Percentiles rank a stretch among this genome's conserved stretches.
Evolutionary conservation across 2,113 vertebrate species (phyloP).

Genomic region (Coreoperca whiteheadi): DNA sequence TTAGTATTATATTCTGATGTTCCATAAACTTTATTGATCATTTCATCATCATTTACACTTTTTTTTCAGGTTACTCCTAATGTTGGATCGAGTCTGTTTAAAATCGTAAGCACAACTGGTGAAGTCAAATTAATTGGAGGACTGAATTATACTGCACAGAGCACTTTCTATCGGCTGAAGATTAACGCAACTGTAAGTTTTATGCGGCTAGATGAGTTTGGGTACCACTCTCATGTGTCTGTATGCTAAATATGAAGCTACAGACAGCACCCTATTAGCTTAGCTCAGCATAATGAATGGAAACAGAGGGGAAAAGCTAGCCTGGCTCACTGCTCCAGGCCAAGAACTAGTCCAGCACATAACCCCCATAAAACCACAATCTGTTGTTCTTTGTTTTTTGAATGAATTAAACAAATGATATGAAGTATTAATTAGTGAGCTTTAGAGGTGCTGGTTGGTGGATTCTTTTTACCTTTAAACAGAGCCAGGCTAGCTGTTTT

Average conservation of each 20-base stretch:
- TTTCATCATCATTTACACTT: background rate
- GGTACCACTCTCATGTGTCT: too few relatives aligned
- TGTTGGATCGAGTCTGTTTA: slow-evolving; percentile 69
- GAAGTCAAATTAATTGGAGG: slow-evolving; percentile 70
- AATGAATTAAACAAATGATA: background rate
- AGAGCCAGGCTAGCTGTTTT: background rate
- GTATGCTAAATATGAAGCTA: too few relatives aligned
- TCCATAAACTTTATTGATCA: slow-evolving; percentile 21
- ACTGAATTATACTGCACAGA: slow-evolving; percentile 85
- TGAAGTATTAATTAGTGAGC: background rate
- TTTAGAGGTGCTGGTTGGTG: background rate
- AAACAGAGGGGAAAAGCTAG: too few relatives aligned
- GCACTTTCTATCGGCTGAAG: slow-evolving; percentile 86
- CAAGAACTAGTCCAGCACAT: background rate
- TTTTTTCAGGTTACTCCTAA: slow-evolving; percentile 82
- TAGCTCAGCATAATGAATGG: too few relatives aligned
- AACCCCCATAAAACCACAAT: background rate
- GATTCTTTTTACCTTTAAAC: background rate
- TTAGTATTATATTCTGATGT: background rate
- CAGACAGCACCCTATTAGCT: too few relatives aligned
- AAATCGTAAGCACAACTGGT: slow-evolving; percentile 71
- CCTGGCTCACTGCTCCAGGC: background rate
- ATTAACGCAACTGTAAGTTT: slow-evolving; percentile 81
- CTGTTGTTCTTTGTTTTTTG: background rate
- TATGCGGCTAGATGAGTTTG: background rate